phyloP scores from a whole-genome alignment of 2,888 invertebrate genomes.

The Imbricaverruca yamaguchii region DNA sequence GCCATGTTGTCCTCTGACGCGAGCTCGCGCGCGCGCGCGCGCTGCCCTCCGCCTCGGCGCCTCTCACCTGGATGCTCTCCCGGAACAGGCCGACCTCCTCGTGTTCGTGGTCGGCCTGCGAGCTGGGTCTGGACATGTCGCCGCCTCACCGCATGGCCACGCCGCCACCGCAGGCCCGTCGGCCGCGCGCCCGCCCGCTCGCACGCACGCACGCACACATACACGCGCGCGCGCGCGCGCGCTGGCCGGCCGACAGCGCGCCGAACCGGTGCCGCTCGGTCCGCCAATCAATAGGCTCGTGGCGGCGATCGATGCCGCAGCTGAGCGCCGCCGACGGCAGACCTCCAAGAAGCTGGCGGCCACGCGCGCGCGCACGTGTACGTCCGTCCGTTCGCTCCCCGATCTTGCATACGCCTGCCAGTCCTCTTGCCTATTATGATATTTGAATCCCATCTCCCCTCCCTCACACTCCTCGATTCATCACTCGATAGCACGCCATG shows the following conservation, averaged over 20 bases:
- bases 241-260: no score
- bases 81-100: background rate
- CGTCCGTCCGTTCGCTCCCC: background rate
- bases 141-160: background rate
- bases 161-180: no score
- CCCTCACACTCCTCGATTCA: no score
- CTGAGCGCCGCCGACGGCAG: background rate
- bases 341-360: background rate
- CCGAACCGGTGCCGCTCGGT: background rate
- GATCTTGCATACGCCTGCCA: no score
- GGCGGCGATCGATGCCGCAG: background rate
- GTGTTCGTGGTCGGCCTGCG: conserved; percentile 2
- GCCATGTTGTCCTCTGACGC: no score
- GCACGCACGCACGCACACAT: background rate
- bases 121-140: conserved; percentile 7
- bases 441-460: no score
- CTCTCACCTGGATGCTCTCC: background rate
- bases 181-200: background rate
- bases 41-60: no score
- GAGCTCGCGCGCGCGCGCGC: no score
- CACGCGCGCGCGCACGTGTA: background rate
- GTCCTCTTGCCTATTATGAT: no score
- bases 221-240: no score
- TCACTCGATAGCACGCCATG: no score
- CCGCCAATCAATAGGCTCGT: conserved; percentile 2